phyloP scores from a whole-genome alignment of 2,888 invertebrate genomes.

The Caenorhabditis panamensis region DNA sequence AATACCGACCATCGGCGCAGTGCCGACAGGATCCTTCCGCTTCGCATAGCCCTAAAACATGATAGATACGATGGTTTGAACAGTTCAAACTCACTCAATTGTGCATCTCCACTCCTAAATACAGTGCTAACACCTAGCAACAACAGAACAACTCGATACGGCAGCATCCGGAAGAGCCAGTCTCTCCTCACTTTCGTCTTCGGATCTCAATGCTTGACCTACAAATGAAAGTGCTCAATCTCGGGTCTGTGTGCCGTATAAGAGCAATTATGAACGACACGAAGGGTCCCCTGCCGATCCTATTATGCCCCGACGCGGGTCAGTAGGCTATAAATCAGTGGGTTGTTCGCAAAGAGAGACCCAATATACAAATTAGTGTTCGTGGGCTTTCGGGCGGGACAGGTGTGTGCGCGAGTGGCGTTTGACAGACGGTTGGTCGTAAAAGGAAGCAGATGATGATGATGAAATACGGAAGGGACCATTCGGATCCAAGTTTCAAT shows the following conservation, averaged over 20 bases:
- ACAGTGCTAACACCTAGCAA: not conserved
- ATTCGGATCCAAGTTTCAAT: not conserved
- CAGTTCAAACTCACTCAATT: constrained; percentile 48
- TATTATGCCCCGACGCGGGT: constrained; percentile 30
- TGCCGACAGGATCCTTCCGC: constrained; percentile 68
- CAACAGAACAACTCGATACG: constrained; percentile 20
- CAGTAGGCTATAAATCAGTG: constrained; percentile 39
- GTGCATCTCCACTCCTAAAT: constrained; percentile 19
- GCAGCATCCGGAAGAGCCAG: not conserved
- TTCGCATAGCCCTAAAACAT: constrained; percentile 69
- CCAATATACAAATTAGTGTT: constrained; percentile 52
- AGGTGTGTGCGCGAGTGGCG: constrained; percentile 27
- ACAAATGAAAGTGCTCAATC: constrained; percentile 49
- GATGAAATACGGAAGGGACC: constrained; percentile 1
- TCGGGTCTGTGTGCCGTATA: not conserved
- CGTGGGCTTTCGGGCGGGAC: constrained; percentile 8
- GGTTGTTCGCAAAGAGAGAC: not conserved
- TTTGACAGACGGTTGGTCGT: constrained; percentile 46
- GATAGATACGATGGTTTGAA: too few relatives aligned
- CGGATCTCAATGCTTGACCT: constrained; percentile 27
- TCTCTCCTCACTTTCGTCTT: constrained; percentile 19
- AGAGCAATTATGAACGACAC: constrained; percentile 37
- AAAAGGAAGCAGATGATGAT: constrained; percentile 3
- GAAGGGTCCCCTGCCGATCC: constrained; percentile 14
- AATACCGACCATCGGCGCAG: constrained; percentile 70